Conservation (phyloP, 1,140 invertebrate genomes). For the Episyrphus balteatus region DNA sequence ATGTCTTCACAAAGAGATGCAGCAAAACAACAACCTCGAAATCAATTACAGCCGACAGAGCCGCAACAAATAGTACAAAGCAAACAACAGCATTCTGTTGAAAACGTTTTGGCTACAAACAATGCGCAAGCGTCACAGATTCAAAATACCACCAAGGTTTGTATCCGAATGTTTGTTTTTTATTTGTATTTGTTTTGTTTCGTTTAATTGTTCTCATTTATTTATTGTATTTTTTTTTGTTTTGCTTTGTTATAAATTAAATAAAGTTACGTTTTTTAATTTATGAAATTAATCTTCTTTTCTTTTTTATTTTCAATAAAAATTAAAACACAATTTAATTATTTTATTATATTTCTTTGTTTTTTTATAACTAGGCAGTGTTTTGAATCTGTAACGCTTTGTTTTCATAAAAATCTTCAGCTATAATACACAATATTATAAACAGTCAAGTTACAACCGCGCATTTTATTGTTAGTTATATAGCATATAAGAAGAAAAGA, state of each 20-base stretch:
- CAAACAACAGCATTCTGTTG: constrained; percentile 12
- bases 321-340: not conserved
- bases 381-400: constrained; percentile 31
- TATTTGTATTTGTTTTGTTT: constrained; percentile 14
- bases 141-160: constrained; percentile 37
- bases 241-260: constrained; percentile 7
- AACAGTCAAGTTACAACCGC: too few species aligned
- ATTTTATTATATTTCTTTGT: not conserved
- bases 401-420: too few species aligned
- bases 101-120: constrained; percentile 1
- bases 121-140: constrained; percentile 30
- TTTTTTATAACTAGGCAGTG: not conserved
- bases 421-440: too few species aligned
- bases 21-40: too few species aligned
- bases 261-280: not conserved
- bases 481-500: too few species aligned
- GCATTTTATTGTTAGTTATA: too few species aligned
- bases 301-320: not conserved
- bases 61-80: constrained; percentile 8
- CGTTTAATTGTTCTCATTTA: constrained; percentile 8
- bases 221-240: constrained; percentile 6
- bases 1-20: too few species aligned
- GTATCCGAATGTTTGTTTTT: constrained; percentile 30
- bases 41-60: not conserved
- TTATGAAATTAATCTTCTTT: not conserved